phyloP scores from a whole-genome alignment of 2,888 invertebrate species.

The Ctenicera cuprea region DNA sequence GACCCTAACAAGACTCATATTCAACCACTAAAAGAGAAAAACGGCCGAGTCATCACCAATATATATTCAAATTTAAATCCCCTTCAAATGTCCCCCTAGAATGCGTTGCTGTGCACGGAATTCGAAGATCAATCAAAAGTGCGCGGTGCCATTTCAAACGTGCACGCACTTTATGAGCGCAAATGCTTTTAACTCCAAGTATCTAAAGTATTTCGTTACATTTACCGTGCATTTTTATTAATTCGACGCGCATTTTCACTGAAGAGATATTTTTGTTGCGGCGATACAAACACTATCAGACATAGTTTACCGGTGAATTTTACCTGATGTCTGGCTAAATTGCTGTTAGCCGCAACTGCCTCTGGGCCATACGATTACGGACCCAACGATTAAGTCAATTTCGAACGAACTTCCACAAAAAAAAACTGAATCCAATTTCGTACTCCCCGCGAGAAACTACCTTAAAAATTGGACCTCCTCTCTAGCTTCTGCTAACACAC shows the following conservation, averaged over 20 bases:
- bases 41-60: conserved; percentile 68
- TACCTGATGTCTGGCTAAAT: conserved; percentile 59
- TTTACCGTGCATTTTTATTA: conserved; percentile 39
- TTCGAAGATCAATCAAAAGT: conserved; percentile 68
- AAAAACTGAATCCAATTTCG: conserved; percentile 68
- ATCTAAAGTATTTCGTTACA: conserved; percentile 35
- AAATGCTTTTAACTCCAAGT: conserved; percentile 33
- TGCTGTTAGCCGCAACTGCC: conserved; percentile 64
- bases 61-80: conserved; percentile 70
- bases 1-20: conserved; percentile 53
- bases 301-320: conserved; percentile 52
- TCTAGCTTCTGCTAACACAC: conserved; percentile 47
- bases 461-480: conserved; percentile 46
- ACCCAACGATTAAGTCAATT: conserved; percentile 69
- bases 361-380: conserved; percentile 66
- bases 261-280: conserved; percentile 3
- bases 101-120: conserved; percentile 67
- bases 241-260: conserved; percentile 26
- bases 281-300: conserved; percentile 16
- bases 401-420: conserved; percentile 66
- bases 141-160: conserved; percentile 42
- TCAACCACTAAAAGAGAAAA: conserved; percentile 57
- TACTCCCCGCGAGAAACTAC: conserved; percentile 62
- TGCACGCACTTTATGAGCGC: conserved; percentile 51
- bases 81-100: conserved; percentile 58